Evolutionary conservation across 1,140 invertebrate species (phyloP), one percentile per base, ranked within the genome.

Genomic region (Drosophila guanche): DNA sequence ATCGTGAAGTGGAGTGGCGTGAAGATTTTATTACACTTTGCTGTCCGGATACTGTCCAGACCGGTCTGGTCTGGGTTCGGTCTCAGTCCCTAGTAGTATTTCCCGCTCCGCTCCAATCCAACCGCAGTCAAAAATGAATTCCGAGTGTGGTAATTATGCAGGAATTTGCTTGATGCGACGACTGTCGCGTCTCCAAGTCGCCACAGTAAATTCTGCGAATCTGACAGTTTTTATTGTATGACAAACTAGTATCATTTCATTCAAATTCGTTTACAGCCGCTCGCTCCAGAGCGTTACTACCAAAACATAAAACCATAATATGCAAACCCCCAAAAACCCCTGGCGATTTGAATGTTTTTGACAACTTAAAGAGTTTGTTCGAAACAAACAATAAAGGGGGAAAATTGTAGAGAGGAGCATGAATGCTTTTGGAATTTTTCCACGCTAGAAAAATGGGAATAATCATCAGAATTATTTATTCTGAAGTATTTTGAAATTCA

Each of bases 201-300:
- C 83, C 83, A 86, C 62, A 60, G 86, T 86, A 88, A 88, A 88
- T 83, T 86, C 71, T 68, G 48, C 25, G 70, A 86, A 83, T 79
- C 67, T 50, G 79, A 72, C 81, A 86, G 56, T 48, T 69, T 79
- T 85, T 81, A 74, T 60, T 43, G 27, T 12, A 61, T 37, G 47
- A 48, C 53, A 61, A 46, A 59, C 62, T 52, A 67, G 76, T 52
- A 55, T 76, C 40, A 27, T 29, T 29, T 48, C 29, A 47, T 56
- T 63, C 75, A 79, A 76, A 85, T 85, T 79, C 51, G 45, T 41
- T 66, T 60, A 2, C 14, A 70, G 57, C 50, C 58, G 52, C 6
- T 22, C 50, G 25, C 20, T 6, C 14, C 12, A 27, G 14, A 57
- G 22, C 54, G 10, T 4, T 12, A 10, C 33, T 10, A 12, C 10